Base-by-base conservation (phyloP, 2,888 invertebrate genomes). In the Exephanes ischioxanthus region DNA sequence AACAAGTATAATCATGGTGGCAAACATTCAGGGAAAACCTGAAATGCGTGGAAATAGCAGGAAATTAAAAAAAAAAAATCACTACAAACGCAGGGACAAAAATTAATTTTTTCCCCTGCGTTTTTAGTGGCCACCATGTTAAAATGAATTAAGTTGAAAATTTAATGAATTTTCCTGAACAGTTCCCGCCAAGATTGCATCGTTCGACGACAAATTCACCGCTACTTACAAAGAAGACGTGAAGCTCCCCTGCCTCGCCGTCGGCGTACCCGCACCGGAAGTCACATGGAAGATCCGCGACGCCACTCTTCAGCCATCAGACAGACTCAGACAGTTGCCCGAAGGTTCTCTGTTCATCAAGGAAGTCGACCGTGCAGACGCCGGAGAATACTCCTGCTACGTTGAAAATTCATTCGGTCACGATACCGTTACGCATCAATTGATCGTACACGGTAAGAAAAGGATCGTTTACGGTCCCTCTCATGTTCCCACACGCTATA, bases 131-230 rank as follows among this genome's bases (percentile, higher is more conserved):
- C 41, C 3, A 11, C 2, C 41, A 3, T 41, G 41, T 41, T 2
- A 3, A 11, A 41, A 41, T 41, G 2, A 1, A 41, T 41, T 9
- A 9, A 41, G 33, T 33, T 41, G 37, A 41, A 7, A 41, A 41
- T 41, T 41, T 9, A 14, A 3, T 45, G 3, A 45, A 14, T 51
- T 6, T 1, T 2, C 53, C 14, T 73, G 7, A 3, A 7, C 93
- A 97, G 99, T 98, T 82, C 98, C 98, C 67, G 99, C 99, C 1
- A 98, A 98, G 94, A 98, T 99, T 90, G 98, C 98, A 66, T 98
- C 98, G 0, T 99, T 99, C 94, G 98, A 99, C 92, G 97, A 98
- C 92, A 97, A 97, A n/a, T 97, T 98, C 93, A 97, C 97, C 85
- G 98, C 98, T 14, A 98, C 97, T 0, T 98, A 98, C 94, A 98